Conservation (phyloP, 2,113 vertebrate genomes). For the Galemys pyrenaicus region DNA sequence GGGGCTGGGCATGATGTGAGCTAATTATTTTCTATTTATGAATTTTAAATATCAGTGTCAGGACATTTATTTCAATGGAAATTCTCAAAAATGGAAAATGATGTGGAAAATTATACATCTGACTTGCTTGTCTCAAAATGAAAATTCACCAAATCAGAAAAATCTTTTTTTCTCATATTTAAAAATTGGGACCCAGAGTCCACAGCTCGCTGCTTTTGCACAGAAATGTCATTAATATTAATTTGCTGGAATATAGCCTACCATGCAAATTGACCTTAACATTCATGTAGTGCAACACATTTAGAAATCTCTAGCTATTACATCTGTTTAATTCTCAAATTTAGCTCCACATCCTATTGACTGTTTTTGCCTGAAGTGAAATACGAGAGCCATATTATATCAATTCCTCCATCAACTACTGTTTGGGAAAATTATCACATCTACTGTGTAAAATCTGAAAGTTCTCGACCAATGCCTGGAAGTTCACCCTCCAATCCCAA, state of each 20-base stretch:
- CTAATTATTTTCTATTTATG: conserved; percentile 31
- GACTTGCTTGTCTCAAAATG: not conserved
- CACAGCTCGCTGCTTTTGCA: not conserved
- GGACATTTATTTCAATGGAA: not conserved
- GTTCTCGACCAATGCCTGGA: not conserved
- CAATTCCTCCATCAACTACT: not conserved
- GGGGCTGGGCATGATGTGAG: not conserved
- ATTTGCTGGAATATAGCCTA: not conserved
- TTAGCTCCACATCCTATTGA: not conserved
- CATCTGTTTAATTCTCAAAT: not conserved
- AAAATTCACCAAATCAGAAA: not conserved
- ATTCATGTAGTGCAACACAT: not conserved
- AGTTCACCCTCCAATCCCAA: not conserved
- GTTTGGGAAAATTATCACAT: not conserved
- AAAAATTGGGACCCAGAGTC: not conserved
- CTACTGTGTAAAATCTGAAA: not conserved
- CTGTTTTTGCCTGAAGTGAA: not conserved
- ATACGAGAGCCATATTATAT: not conserved
- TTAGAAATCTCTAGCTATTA: not conserved
- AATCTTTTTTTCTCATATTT: not conserved
- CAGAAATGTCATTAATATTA: not conserved
- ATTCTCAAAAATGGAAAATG: conserved; percentile 1
- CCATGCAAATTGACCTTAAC: not conserved
- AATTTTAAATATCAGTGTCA: not conserved
- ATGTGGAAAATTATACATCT: not conserved